Conservation (phyloP, 2,888 invertebrate genomes). For the Seira ritae region DNA sequence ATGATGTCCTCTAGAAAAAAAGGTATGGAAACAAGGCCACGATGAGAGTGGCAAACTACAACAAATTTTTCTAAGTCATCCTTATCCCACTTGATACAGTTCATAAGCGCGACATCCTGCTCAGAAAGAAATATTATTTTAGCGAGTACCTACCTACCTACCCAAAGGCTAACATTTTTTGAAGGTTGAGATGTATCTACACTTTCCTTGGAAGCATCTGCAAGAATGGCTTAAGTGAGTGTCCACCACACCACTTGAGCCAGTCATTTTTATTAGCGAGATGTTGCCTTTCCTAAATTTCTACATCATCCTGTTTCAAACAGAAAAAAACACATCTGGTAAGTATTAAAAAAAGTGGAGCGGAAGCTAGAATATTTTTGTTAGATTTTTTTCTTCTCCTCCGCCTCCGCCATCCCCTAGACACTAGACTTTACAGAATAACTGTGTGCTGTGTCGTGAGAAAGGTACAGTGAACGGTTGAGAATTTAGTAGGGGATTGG, state of each 20-base stretch:
- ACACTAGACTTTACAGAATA: no score
- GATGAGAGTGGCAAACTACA: background rate
- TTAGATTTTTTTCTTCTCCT: slow-evolving; percentile 38
- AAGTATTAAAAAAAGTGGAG: slow-evolving; percentile 41
- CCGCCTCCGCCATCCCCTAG: no score
- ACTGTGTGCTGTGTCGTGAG: background rate
- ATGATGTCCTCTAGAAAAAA: background rate
- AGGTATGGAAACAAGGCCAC: slow-evolving; percentile 5
- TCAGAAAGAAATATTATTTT: slow-evolving; percentile 1
- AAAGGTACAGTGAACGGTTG: slow-evolving; percentile 15
- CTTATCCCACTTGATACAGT: slow-evolving; percentile 60
- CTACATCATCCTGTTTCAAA: background rate
- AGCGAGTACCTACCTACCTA: background rate
- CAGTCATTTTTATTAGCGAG: background rate
- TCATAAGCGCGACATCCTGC: slow-evolving; percentile 31
- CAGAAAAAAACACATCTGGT: background rate
- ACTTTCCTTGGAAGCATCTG: background rate
- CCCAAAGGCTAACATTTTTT: no score
- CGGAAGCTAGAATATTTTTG: slow-evolving; percentile 54
- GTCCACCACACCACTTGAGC: background rate
- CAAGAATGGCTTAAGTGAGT: background rate
- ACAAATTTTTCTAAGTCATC: slow-evolving; percentile 14
- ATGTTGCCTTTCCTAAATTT: background rate
- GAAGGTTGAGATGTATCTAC: no score
- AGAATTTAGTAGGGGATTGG: slow-evolving; percentile 60